Evolutionary conservation across 2,888 invertebrate species (phyloP), one percentile per base, ranked within the genome.

Genomic region (Agrotis ipsilon): DNA sequence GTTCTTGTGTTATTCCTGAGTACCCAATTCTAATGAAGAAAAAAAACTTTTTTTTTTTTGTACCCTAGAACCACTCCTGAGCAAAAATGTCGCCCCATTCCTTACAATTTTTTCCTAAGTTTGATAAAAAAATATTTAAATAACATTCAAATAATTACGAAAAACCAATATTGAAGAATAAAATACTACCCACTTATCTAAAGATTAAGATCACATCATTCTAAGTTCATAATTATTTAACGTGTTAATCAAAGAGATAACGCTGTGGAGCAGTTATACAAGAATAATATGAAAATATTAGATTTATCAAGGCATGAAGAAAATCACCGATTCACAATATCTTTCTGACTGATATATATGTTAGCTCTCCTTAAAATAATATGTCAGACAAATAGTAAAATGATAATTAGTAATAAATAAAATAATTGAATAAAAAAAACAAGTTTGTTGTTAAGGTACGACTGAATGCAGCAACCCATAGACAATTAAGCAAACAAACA

Each of bases 221-320:
- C 18, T 54, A 59, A 3, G n/a, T 59, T 68, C 39, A 55, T 77
- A 18, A 46, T 60, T 54, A 63, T 51, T 67, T 39, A 67, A 67
- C 51, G 39, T 67, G 45, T 39, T 55, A 55, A 77, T 77, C 77
- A 73, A 60, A 77, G 54, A 60, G 24, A 76, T 21, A 19, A 69
- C 16, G 49, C 46, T 39, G 16, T 0, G 21, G 55, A 67, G 51
- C 32, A 24, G 32, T 16, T 69, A 49, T 24, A 54, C 32, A 49
- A 24, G 32, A 69, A 24, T 49, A 24, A 46, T 27, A 55, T 4
- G 16, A 55, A 16, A 24, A 9, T 13, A 16, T 48, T 58, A n/a
- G 11, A 2, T 32, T 54, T 32, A 32, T 27, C 19, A 49, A 18
- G 6, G n/a, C 55, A 57, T 46, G 2, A 39, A 27, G 43, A 11